These are phyloP conservation scores for Morone saxatilis DNA, from an alignment of 2,113 vertebrate species.

Conservation along the genomic window DNA sequence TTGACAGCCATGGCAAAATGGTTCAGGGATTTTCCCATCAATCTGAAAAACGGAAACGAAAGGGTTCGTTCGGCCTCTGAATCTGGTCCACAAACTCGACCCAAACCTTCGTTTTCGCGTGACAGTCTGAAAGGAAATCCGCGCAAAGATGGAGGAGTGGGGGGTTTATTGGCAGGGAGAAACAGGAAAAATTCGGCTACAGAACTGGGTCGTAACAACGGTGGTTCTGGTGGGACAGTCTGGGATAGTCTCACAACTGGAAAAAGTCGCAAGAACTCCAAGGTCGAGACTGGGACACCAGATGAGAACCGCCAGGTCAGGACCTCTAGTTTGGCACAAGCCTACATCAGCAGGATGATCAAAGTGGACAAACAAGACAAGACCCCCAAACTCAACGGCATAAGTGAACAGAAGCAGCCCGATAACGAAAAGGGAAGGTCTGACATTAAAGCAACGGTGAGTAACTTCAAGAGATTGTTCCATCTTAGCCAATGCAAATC, in stretches of 20 bases:
- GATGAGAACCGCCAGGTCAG: slow-evolving; percentile 85
- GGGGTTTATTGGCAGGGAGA: slow-evolving; percentile 82
- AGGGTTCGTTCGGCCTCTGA: slow-evolving; percentile 86
- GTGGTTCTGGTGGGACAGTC: slow-evolving; percentile 76
- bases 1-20: slow-evolving; percentile 90
- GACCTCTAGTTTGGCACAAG: slow-evolving; percentile 84
- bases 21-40: slow-evolving; percentile 95
- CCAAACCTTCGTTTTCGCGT: slow-evolving; percentile 82
- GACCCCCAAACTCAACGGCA: slow-evolving; percentile 79
- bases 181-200: slow-evolving; percentile 91
- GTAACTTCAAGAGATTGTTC: slow-evolving; percentile 38
- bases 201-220: slow-evolving; percentile 84
- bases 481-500: neutral
- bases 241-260: slow-evolving; percentile 90
- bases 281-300: slow-evolving; percentile 70
- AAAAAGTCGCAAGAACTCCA: slow-evolving; percentile 91
- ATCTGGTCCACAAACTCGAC: slow-evolving; percentile 82
- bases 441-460: slow-evolving; percentile 88
- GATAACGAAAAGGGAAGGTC: slow-evolving; percentile 85
- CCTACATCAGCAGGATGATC: slow-evolving; percentile 96
- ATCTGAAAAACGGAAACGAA: slow-evolving; percentile 91
- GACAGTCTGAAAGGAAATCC: slow-evolving; percentile 82
- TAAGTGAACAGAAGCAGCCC: slow-evolving; percentile 70
- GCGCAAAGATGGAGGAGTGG: slow-evolving; percentile 85
- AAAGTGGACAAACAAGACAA: slow-evolving; percentile 95